These are phyloP conservation scores for Zoanthus gigantus DNA, from an alignment of 92 coral and sea anemone species.

Conservation along the genomic window DNA sequence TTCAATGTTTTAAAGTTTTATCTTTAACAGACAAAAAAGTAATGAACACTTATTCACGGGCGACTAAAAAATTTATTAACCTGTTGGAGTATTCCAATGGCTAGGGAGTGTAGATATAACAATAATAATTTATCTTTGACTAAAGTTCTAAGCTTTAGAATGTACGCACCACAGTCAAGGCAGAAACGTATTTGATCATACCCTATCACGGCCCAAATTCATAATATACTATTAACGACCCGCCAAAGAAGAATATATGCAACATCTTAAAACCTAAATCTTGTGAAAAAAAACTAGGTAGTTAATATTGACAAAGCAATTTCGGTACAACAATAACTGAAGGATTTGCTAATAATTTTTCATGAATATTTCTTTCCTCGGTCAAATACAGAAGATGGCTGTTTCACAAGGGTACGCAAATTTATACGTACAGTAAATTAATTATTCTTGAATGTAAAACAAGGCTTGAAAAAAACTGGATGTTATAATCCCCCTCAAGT, in stretches of 20 bases:
- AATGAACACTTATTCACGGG: conserved; percentile 17
- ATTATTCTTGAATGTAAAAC: not conserved
- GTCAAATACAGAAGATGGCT: conserved; percentile 1
- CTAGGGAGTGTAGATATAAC: conserved; percentile 30
- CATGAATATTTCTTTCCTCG: not conserved
- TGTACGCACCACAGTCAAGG: conserved; percentile 25
- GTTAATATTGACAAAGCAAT: not conserved
- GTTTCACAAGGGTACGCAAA: not conserved
- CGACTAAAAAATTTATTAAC: conserved; percentile 42
- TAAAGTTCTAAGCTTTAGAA: conserved; percentile 32
- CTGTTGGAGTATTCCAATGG: conserved; percentile 35
- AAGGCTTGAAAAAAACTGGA: too few relatives aligned
- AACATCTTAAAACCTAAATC: conserved; percentile 1
- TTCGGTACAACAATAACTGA: not conserved
- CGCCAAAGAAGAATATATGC: conserved; percentile 14
- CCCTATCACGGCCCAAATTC: not conserved
- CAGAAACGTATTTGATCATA: not conserved
- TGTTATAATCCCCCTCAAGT: too few relatives aligned
- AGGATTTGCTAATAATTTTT: not conserved
- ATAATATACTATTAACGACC: not conserved
- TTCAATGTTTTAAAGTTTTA: too few relatives aligned
- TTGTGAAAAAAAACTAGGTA: not conserved
- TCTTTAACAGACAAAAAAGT: too few relatives aligned
- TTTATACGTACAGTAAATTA: not conserved
- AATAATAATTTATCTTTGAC: conserved; percentile 39